Evolutionary conservation across 2,113 vertebrate species (phyloP), one percentile per base, ranked within the genome.

Genomic region (Vulpes vulpes): DNA sequence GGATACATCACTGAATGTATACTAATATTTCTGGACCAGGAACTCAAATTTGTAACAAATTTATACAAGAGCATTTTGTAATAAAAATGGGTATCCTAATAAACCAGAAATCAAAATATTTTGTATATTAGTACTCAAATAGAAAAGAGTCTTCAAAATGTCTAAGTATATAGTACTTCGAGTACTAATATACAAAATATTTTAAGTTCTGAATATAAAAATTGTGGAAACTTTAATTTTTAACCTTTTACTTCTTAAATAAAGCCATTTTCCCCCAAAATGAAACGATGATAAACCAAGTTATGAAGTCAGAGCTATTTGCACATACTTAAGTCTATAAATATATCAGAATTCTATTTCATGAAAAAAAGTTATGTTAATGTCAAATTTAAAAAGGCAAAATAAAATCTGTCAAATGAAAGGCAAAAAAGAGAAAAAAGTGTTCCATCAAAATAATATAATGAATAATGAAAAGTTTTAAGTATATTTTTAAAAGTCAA

Each of bases 291-390:
- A 95, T 60, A 92, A 73, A 62, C 8, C 27, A 76, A 11, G 73
- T 74, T n/a, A 84, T 6, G 22, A 71, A 92, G 43, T 67, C 30
- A 74, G 32, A 65, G 35, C n/a, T 95, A 88, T 60, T 30, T 80
- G 74, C 0, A 78, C n/a, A 88, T 89, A 12, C 64, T 96, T 5
- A 93, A 64, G 53, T 71, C n/a, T 93, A 60, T 27, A 89, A 94
- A 89, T 91, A 8, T 67, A 59, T 95, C n/a, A 62, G 51, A 95
- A 93, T 90, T 89, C 92, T 53, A 89, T 88, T 96, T 97, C 19
- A 91, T 65, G 62, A 80, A 96, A 94, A 94, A 95, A 94, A 55
- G 22, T 11, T 17, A 74, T 78, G 83, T 16, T 83, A 82, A 90
- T 83, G 57, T 10, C 43, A 97, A 38, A 7, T 94, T 8, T 19